Conservation (phyloP, 2,888 invertebrate genomes). For the Xanthia togata region DNA sequence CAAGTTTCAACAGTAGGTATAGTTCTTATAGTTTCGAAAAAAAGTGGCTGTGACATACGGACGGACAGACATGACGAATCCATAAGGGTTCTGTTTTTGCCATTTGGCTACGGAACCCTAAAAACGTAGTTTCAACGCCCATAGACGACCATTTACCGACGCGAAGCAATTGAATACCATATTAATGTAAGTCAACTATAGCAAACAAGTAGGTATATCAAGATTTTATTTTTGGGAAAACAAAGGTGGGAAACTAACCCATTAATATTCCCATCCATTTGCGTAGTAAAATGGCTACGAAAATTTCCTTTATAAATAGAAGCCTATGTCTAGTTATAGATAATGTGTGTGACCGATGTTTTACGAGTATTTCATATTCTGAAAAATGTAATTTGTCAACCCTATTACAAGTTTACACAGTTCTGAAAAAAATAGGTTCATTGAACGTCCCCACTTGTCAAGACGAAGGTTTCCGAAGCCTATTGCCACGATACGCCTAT, state of each 20-base stretch:
- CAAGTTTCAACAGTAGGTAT: too few relatives aligned
- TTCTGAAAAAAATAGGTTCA: constrained; percentile 45
- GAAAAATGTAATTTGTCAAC: constrained; percentile 15
- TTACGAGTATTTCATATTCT: neutral
- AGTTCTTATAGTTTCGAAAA: too few relatives aligned
- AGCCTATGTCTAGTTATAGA: too few relatives aligned
- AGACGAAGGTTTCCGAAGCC: constrained; percentile 40
- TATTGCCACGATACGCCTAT: constrained; percentile 23
- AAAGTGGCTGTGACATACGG: too few relatives aligned
- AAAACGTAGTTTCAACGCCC: neutral
- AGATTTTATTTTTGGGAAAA: constrained; percentile 6
- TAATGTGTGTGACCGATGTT: neutral
- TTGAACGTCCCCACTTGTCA: constrained; percentile 54
- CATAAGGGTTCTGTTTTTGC: too few relatives aligned
- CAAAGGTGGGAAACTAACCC: neutral
- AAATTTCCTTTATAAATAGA: too few relatives aligned
- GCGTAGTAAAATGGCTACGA: too few relatives aligned
- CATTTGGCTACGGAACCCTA: too few relatives aligned
- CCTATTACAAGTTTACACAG: constrained; percentile 21
- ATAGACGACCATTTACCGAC: neutral
- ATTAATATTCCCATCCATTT: too few relatives aligned
- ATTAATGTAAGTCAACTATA: neutral
- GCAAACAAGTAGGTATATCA: neutral
- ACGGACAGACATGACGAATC: too few relatives aligned
- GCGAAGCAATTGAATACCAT: neutral